These are phyloP conservation scores for Formica exsecta DNA, from an alignment of 1,140 invertebrate genomes.

Conservation along the genomic window DNA sequence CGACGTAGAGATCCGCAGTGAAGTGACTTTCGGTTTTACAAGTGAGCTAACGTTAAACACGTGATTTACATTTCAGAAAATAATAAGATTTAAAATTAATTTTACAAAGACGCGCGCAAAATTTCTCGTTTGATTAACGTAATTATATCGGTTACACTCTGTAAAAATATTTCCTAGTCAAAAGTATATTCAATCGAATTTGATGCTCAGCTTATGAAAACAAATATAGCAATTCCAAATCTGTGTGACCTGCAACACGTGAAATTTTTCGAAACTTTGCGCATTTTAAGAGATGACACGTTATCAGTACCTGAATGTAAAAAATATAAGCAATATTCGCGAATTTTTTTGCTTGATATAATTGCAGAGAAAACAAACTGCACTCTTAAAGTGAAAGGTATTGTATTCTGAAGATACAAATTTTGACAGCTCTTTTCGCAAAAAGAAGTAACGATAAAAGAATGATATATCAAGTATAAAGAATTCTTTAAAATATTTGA, in stretches of 20 bases:
- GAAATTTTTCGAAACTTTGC: not conserved
- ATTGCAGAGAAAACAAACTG: not conserved
- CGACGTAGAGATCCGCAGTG: conserved; percentile 44
- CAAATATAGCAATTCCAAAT: not conserved
- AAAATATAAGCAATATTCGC: not conserved
- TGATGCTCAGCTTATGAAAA: not conserved
- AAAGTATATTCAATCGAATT: not conserved
- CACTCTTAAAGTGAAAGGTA: not conserved
- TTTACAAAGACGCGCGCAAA: not conserved
- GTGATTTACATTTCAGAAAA: not conserved
- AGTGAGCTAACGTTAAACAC: conserved; percentile 25
- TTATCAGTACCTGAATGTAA: not conserved
- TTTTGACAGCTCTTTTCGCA: not conserved
- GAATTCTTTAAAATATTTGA: not conserved
- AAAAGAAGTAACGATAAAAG: not conserved
- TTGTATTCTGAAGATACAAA: not conserved
- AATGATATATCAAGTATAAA: not conserved
- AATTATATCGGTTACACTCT: not conserved
- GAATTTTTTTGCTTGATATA: not conserved
- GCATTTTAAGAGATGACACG: not conserved
- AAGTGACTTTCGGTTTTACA: conserved; percentile 56
- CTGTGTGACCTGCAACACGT: not conserved
- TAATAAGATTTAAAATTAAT: not conserved
- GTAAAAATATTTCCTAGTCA: not conserved
- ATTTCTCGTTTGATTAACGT: not conserved